Conservation (phyloP, 2,113 vertebrate species). For the Cyrtonyx montezumae region DNA sequence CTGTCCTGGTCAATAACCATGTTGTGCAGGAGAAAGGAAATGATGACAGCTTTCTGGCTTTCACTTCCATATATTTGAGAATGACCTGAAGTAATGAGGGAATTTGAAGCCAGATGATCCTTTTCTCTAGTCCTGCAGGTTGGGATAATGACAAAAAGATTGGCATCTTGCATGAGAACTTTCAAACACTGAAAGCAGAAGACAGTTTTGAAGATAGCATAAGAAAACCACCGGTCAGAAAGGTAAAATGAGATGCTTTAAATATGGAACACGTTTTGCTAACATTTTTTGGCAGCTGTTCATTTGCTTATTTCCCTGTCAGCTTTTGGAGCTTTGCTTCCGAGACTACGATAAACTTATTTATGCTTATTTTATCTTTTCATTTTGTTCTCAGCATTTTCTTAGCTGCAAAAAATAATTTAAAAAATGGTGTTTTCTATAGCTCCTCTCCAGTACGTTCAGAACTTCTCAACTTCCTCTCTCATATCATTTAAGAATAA, state of each 20-base stretch:
- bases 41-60: background rate
- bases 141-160: slow-evolving; percentile 99
- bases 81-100: background rate
- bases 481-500: background rate
- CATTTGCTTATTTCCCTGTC: background rate
- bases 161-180: slow-evolving; percentile 96
- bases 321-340: background rate
- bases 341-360: background rate
- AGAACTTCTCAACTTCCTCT: background rate
- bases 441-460: background rate
- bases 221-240: slow-evolving; percentile 94
- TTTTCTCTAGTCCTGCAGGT: slow-evolving; percentile 89
- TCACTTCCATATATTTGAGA: background rate
- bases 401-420: background rate
- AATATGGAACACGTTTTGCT: background rate
- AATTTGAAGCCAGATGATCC: slow-evolving; percentile 22
- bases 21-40: background rate
- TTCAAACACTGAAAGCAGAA: slow-evolving; percentile 93
- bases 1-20: background rate
- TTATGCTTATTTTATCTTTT: background rate
- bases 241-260: slow-evolving; percentile 80
- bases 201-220: slow-evolving; percentile 96
- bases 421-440: background rate
- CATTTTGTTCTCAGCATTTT: background rate
- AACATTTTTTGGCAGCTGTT: background rate